Percentiles rank a stretch among this genome's conserved stretches.
Evolutionary conservation across 2,888 invertebrate genomes (phyloP).

Genomic region (Synanthedon vespiformis): DNA sequence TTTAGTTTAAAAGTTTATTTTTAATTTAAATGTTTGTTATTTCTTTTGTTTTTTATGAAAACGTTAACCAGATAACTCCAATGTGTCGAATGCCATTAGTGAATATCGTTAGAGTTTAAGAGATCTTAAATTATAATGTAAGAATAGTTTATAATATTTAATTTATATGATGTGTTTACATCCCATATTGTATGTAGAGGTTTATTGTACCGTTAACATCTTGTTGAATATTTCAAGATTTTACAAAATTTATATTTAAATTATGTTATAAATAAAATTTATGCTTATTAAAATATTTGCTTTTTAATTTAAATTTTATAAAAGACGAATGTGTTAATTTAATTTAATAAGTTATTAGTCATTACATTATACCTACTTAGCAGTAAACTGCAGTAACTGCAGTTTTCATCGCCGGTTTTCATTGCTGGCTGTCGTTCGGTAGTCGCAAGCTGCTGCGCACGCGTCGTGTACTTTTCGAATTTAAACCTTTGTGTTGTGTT

Average conservation of each 20-base stretch:
- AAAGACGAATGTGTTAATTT: no score
- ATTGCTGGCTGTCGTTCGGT: no score
- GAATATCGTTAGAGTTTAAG: constrained; percentile 19
- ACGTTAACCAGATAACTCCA: constrained; percentile 18
- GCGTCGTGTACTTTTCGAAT: no score
- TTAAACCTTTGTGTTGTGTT: no score
- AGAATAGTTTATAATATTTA: constrained; percentile 20
- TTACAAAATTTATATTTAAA: constrained; percentile 65
- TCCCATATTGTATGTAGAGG: constrained; percentile 17
- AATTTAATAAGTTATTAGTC: no score
- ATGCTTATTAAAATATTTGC: constrained; percentile 37
- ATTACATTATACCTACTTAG: no score
- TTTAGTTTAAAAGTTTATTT: constrained; percentile 7
- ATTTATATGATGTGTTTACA: constrained; percentile 12
- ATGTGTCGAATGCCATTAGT: constrained; percentile 49
- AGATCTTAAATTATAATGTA: constrained; percentile 4
- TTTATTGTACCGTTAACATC: constrained; percentile 34
- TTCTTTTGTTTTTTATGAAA: constrained; percentile 14
- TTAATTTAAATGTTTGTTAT: constrained; percentile 7
- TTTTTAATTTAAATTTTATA: neutral
- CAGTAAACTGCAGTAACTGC: no score
- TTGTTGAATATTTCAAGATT: constrained; percentile 63
- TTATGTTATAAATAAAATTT: constrained; percentile 61
- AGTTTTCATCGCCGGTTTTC: no score
- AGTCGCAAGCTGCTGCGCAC: no score